phyloP scores from a whole-genome alignment of 2,797 vertebrate genomes.

The Phalloptychus januarius region DNA sequence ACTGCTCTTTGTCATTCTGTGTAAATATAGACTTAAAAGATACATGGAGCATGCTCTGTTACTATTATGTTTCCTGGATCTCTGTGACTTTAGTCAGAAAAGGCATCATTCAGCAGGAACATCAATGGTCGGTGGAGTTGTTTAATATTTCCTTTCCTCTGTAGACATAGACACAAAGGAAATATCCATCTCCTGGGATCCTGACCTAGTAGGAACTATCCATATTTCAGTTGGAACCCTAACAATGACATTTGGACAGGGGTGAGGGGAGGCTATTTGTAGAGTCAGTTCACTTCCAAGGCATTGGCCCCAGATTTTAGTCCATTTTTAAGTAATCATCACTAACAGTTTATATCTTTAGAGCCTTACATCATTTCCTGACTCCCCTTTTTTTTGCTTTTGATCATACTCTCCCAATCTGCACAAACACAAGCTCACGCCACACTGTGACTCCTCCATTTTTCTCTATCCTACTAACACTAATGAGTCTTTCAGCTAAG shows the following conservation, averaged over 20 bases:
- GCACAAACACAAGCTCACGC: slow-evolving; percentile 51
- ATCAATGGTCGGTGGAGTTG: slow-evolving; percentile 57
- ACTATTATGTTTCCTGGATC: slow-evolving; percentile 59
- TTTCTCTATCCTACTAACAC: slow-evolving; percentile 79
- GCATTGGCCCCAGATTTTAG: slow-evolving; percentile 75
- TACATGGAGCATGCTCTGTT: slow-evolving; percentile 33
- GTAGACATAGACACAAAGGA: slow-evolving; percentile 74
- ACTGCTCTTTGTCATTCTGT: slow-evolving; percentile 36
- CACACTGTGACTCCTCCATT: slow-evolving; percentile 59
- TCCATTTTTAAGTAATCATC: slow-evolving; percentile 89
- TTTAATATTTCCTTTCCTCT: slow-evolving; percentile 80
- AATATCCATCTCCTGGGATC: slow-evolving; percentile 77
- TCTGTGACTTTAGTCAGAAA: slow-evolving; percentile 66
- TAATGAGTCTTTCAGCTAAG: slow-evolving; percentile 87
- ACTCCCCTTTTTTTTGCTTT: slow-evolving; percentile 61
- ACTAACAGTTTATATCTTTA: slow-evolving; percentile 79
- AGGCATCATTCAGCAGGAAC: slow-evolving; percentile 55
- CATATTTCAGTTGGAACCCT: slow-evolving; percentile 76
- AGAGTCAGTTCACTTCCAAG: slow-evolving; percentile 78
- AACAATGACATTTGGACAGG: slow-evolving; percentile 81
- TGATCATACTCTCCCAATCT: slow-evolving; percentile 66
- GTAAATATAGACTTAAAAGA: slow-evolving; percentile 40
- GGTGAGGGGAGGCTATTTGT: slow-evolving; percentile 80
- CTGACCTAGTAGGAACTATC: slow-evolving; percentile 74
- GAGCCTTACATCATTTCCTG: slow-evolving; percentile 85